Percentiles rank a stretch among this genome's conserved stretches.
Conservation (phyloP, 2,797 vertebrate species). For the Masticophis lateralis region DNA sequence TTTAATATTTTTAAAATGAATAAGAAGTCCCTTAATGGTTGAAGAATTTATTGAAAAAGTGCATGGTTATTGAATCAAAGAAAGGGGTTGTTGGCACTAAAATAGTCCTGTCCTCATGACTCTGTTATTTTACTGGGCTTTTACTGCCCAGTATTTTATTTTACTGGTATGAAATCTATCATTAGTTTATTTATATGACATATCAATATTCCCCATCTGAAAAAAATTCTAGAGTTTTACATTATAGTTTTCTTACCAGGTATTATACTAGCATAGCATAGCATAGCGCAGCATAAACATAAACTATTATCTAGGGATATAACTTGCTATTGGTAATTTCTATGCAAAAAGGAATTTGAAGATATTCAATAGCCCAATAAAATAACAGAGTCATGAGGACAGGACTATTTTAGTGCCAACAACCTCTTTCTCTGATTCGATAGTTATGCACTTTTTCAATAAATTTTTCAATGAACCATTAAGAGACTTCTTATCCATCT, state of each 20-base stretch:
- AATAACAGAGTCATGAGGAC: slow-evolving; percentile 4
- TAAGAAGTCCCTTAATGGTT: no score
- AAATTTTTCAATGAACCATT: background rate
- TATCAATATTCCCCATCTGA: background rate
- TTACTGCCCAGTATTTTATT: no score
- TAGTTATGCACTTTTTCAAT: slow-evolving; percentile 23
- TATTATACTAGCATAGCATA: background rate
- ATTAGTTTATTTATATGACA: background rate
- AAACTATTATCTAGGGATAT: slow-evolving; percentile 50
- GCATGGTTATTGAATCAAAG: no score
- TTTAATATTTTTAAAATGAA: no score
- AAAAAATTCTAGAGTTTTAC: background rate
- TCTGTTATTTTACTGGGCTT: no score
- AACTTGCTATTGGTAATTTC: background rate
- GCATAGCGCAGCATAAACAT: no score
- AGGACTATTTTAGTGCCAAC: slow-evolving; percentile 19
- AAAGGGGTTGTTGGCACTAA: no score
- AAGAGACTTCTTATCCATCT: slow-evolving; percentile 14
- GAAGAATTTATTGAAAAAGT: no score
- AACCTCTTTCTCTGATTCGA: slow-evolving; percentile 36
- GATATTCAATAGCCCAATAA: background rate
- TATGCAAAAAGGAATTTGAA: background rate
- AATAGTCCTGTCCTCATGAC: no score
- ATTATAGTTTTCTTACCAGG: slow-evolving; percentile 33
- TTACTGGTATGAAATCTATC: background rate